phyloP scores from a whole-genome alignment of 2,797 vertebrate species.

The Bryconaethiops microstoma region DNA sequence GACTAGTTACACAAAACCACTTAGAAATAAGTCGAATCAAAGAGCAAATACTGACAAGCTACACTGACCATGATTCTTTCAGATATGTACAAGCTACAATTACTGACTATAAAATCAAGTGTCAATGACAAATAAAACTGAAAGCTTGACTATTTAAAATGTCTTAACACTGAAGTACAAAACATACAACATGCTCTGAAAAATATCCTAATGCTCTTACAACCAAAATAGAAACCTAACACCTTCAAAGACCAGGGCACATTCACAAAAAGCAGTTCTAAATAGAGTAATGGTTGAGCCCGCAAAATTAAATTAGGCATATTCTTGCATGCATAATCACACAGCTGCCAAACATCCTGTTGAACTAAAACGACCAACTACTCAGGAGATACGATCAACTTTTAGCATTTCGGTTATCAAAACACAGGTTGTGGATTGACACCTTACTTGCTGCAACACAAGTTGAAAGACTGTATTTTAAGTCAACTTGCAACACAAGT shows the following conservation, averaged over 20 bases:
- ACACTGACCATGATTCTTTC: too few relatives aligned
- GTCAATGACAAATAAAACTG: background rate
- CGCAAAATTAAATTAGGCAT: constrained; percentile 32
- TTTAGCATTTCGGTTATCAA: constrained; percentile 36
- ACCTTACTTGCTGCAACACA: background rate
- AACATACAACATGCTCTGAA: background rate
- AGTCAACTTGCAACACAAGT: background rate
- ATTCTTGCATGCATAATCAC: constrained; percentile 1
- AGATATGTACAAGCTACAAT: too few relatives aligned
- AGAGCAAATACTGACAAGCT: too few relatives aligned
- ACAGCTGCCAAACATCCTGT: constrained; percentile 46
- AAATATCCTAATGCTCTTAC: too few relatives aligned
- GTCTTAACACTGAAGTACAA: background rate
- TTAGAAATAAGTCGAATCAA: too few relatives aligned
- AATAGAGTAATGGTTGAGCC: background rate
- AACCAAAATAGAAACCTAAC: constrained; percentile 11
- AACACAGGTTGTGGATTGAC: background rate
- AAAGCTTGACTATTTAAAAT: background rate
- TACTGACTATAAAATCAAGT: background rate
- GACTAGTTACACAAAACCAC: too few relatives aligned
- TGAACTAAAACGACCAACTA: constrained; percentile 24
- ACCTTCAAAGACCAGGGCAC: background rate
- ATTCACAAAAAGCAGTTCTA: background rate
- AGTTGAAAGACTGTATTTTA: too few relatives aligned
- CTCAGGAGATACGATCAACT: constrained; percentile 47